phyloP scores from a whole-genome alignment of 2,888 invertebrate species.

The Leptinotarsa peninsularis region DNA sequence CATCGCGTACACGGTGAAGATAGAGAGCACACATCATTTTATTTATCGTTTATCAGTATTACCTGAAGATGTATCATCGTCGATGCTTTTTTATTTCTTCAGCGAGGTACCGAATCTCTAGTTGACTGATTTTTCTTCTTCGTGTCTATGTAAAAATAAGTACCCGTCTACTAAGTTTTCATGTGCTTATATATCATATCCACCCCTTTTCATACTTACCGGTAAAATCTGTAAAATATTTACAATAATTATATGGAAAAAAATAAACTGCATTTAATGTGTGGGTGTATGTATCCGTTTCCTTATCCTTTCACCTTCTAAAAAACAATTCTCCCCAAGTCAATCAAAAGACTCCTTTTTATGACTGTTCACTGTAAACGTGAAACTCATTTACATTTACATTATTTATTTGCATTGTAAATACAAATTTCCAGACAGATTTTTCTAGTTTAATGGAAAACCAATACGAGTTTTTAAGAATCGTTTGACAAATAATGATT shows the following conservation, averaged over 20 bases:
- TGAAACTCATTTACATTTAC: no score
- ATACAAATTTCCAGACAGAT: no score
- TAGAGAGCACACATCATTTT: constrained; percentile 57
- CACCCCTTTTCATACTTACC: constrained; percentile 57
- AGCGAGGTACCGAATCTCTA: constrained; percentile 58
- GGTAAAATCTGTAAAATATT: constrained; percentile 59
- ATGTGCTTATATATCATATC: constrained; percentile 58
- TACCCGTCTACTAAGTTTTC: constrained; percentile 54
- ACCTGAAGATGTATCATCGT: constrained; percentile 53
- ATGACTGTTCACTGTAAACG: no score
- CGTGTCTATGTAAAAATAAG: constrained; percentile 50
- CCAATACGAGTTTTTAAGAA: no score
- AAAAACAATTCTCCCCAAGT: no score
- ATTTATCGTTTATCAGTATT: constrained; percentile 58
- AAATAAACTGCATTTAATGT: constrained; percentile 63
- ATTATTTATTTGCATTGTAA: no score
- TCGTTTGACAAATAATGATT: no score
- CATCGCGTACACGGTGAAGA: constrained; percentile 54
- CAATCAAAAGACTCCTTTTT: no score
- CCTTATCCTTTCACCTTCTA: no score
- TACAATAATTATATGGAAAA: constrained; percentile 53
- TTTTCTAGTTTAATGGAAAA: no score
- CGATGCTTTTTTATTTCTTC: constrained; percentile 47
- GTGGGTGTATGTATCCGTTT: constrained; percentile 24
- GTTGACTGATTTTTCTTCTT: constrained; percentile 55